Evolutionary conservation across 1,140 invertebrate genomes (phyloP).

Genomic region (Araneus ventricosus): DNA sequence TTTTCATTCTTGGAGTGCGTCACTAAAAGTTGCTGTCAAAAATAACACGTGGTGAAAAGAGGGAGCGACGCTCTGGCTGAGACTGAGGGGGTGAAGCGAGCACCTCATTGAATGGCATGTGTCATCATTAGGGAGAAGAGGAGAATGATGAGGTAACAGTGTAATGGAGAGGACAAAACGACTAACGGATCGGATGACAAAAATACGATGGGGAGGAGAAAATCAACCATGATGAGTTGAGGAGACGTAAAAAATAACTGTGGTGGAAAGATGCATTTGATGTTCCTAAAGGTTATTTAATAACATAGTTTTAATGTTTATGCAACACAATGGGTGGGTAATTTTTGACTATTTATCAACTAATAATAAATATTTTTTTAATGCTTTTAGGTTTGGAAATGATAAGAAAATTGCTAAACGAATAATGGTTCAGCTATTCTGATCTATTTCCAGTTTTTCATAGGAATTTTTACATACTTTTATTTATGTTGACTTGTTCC

Average conservation of each 20-base stretch:
- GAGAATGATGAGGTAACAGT: slow-evolving; percentile 36
- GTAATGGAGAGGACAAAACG: slow-evolving; percentile 40
- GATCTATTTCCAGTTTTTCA: no score
- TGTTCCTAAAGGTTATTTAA: no score
- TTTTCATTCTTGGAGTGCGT: not conserved
- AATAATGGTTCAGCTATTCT: no score
- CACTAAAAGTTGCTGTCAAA: slow-evolving; percentile 45
- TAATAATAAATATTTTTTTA: no score
- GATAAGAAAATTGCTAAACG: no score
- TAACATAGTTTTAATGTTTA: no score
- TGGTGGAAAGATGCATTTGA: not conserved
- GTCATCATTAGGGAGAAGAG: slow-evolving; percentile 40
- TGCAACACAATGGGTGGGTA: no score
- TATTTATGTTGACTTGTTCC: no score
- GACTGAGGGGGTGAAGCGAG: not conserved
- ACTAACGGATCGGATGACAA: slow-evolving; percentile 33
- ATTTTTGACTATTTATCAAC: no score
- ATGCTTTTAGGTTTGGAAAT: no score
- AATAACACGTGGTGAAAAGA: slow-evolving; percentile 32
- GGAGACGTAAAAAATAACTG: not conserved
- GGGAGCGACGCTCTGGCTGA: slow-evolving; percentile 12
- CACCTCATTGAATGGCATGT: slow-evolving; percentile 48
- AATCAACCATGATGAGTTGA: not conserved
- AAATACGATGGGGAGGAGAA: slow-evolving; percentile 1
- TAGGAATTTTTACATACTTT: no score